Evolutionary conservation across 2,797 vertebrate species (phyloP), one percentile per base, ranked within the genome.

Genomic region (Agapornis canus): DNA sequence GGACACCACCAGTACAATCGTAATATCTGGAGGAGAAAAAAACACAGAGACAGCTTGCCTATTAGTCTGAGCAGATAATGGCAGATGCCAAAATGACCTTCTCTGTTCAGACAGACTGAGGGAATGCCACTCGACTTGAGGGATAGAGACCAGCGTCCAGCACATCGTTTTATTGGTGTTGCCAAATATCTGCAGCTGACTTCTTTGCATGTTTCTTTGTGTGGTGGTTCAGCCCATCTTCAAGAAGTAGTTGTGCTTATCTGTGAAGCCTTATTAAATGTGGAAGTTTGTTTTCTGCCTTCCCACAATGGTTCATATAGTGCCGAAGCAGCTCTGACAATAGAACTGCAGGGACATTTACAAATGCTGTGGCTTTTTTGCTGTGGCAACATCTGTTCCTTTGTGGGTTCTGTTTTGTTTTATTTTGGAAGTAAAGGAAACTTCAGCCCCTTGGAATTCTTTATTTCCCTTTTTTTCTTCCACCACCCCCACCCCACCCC

Each of bases 1-100:
- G 98, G 98, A 91, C 98, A 99, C 94, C 98, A 98, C 75, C 99
- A 99, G 96, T 99, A 99, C 95, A 98, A 98, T 97, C 98, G 98
- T 22, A 98, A 97, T 60, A 98, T 98, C 93, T 99, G 99, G 99
- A 98, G 98, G 94, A 98, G 98, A 88, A 99, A 98, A 97, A 98
- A 98, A 95, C 98, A 99, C 83, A 94, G 99, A 97, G 99, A 99
- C 97, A 99, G 97, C 97, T 98, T 98, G 60, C 98, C 98, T 15
- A 97, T 98, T 70, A 98, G 98, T 97, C 98, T 99, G 96, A 99
- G 98, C 98, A 98, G 99, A 98, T 99, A 97, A 97, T 98, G 96
- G 95, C 91, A 61, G 86, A 59, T 61, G 79, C 88, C 49, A 73
- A 78, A 95, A 95, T 98, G 97, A 95, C 73, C 96, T 78, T 64